Conservation (phyloP, 35 echinoderm and acorn worm species). For the Diadema setosum region DNA sequence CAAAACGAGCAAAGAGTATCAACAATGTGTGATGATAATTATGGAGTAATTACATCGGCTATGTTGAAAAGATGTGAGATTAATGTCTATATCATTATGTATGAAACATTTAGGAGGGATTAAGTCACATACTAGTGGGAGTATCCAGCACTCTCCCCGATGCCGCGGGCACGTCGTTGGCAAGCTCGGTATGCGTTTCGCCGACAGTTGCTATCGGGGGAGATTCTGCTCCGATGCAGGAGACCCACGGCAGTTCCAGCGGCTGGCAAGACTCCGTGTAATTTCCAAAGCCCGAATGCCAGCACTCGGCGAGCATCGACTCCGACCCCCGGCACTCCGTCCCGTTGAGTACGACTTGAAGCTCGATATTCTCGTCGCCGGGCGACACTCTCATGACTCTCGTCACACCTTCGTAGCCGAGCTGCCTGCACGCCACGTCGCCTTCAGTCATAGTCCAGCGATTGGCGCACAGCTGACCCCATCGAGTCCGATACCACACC, state of each 20-base stretch:
- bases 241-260: background rate
- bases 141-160: too few relatives aligned
- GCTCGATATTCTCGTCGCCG: background rate
- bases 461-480: slow-evolving; percentile 26
- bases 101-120: too few relatives aligned
- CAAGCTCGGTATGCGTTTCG: too few relatives aligned
- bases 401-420: slow-evolving; percentile 22
- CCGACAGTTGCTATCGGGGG: too few relatives aligned
- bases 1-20: too few relatives aligned
- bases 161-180: too few relatives aligned
- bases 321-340: background rate
- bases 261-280: background rate
- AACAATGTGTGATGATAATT: too few relatives aligned
- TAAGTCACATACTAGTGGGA: too few relatives aligned
- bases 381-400: background rate
- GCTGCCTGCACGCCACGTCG: slow-evolving; percentile 11
- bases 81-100: too few relatives aligned
- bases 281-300: background rate
- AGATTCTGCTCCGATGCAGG: background rate
- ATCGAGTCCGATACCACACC: background rate
- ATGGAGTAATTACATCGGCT: too few relatives aligned
- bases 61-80: too few relatives aligned
- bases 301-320: background rate
- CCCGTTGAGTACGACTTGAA: background rate
- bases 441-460: slow-evolving; percentile 1